A percentile compares a stretch with the other conserved stretches of the same genome.
Evolutionary conservation across 2,113 vertebrate species (phyloP).

Genomic region (Lepisosteus osseus): DNA sequence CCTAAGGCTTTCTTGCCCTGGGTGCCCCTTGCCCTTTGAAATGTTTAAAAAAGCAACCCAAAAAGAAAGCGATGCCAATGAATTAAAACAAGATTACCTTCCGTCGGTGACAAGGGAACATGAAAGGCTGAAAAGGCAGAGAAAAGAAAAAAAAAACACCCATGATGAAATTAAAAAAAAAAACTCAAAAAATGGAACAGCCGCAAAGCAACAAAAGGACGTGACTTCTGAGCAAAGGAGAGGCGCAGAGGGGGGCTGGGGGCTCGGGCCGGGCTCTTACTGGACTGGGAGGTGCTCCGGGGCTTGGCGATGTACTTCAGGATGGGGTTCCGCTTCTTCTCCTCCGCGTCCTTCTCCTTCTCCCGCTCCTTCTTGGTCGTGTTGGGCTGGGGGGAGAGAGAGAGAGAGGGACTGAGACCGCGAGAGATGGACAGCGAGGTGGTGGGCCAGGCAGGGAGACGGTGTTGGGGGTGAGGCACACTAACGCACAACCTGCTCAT

Average conservation of each 20-base stretch:
- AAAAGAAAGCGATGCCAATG: conserved; percentile 5
- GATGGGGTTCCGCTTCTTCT: conserved; percentile 87
- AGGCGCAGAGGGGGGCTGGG: too few species aligned
- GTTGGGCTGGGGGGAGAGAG: conserved; percentile 64
- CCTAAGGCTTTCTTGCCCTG: too few species aligned
- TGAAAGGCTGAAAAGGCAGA: conserved; percentile 60
- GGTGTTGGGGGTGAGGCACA: too few species aligned
- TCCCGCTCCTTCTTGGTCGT: conserved; percentile 78
- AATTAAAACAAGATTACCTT: conserved; percentile 50
- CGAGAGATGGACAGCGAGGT: background rate
- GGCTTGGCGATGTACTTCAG: conserved; percentile 93
- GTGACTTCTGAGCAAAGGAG: background rate
- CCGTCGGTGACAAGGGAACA: conserved; percentile 63
- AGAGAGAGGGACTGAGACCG: background rate
- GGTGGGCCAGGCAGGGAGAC: too few species aligned
- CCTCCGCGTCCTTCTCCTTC: conserved; percentile 74
- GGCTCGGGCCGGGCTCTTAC: conserved; percentile 58
- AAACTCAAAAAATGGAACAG: background rate
- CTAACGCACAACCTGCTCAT: too few species aligned
- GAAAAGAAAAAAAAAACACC: conserved; percentile 1
- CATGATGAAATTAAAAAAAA: conserved; percentile 27
- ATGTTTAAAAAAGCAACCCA: conserved; percentile 2
- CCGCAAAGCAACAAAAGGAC: conserved; percentile 24
- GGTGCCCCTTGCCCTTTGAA: background rate
- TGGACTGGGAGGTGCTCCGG: conserved; percentile 79